Evolutionary conservation across 2,888 invertebrate genomes (phyloP), one percentile per base, ranked within the genome.

Genomic region (Cosmorhoe ocellata): DNA sequence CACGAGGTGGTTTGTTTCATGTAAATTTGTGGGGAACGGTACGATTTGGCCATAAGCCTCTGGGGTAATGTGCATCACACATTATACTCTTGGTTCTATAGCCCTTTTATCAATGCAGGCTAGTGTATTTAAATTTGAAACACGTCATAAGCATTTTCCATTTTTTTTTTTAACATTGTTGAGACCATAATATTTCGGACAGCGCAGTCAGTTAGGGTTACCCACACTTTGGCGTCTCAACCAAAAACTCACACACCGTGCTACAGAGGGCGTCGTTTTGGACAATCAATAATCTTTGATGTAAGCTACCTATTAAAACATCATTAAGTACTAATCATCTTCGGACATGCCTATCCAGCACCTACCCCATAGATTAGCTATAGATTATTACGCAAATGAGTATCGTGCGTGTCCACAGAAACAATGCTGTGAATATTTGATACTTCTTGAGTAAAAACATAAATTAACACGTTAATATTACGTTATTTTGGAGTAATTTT

Each of bases 1-100:
- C 80, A 80, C 80, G 83, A 80, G 84, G 80, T 81, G 81, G 81
- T 82, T 79, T 81, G 83, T 80, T 83, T 76, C 74, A 80, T 83
- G 81, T 79, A 76, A 81, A 85, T 84, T 84, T 81, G 84, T 79
- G 84, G 84, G 79, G 76, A 80, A 78, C 71, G 79, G 77, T 74
- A 74, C 79, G 79, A 83, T 83, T 82, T 83, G 72, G 73, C 75
- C 79, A 79, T 74, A 69, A 74, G 75, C 74, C 82, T 75, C 79
- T 62, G 67, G 81, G 78, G 80, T 69, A 76, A 71, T 80, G 77
- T 82, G 76, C 78, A 79, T 84, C 81, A 83, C 83, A 78, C 71
- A 79, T 83, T 84, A 84, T 85, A 77, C 76, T 78, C 78, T 77
- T 78, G 75, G 74, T 79, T 70, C 84, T 84, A 86, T 84, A 79